A percentile compares a stretch with the other conserved stretches of the same genome.
These are phyloP conservation scores for Lethenteron camtschaticum DNA, from an alignment of 2,113 vertebrate species.

Conservation along the genomic window DNA sequence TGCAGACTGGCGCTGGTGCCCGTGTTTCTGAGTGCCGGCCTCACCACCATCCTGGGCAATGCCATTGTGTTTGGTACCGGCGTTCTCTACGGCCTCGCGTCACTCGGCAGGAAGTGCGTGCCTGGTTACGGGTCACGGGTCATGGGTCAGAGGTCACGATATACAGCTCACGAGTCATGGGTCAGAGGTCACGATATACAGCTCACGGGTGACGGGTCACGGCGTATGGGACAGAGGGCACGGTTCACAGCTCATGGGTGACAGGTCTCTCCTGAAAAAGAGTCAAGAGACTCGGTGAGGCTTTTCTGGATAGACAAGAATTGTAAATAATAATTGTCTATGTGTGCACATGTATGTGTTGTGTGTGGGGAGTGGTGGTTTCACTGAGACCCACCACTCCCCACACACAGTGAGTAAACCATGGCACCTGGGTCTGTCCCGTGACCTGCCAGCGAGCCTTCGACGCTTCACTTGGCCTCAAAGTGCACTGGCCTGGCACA, in stretches of 20 bases:
- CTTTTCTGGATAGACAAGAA: not conserved
- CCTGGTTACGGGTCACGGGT: not conserved
- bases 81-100: slow-evolving; percentile 65
- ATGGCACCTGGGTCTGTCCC: too few relatives aligned
- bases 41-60: slow-evolving; percentile 75
- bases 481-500: too few relatives aligned
- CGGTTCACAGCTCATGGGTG: not conserved
- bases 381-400: too few relatives aligned
- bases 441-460: too few relatives aligned
- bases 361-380: too few relatives aligned
- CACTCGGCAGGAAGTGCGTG: slow-evolving; percentile 71
- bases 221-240: not conserved
- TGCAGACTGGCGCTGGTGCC: slow-evolving; percentile 65
- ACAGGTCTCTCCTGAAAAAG: not conserved
- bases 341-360: too few relatives aligned
- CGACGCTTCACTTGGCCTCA: too few relatives aligned
- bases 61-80: slow-evolving; percentile 69
- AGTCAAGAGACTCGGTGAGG: not conserved
- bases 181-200: not conserved
- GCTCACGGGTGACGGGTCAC: not conserved
- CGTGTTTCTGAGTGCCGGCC: slow-evolving; percentile 41
- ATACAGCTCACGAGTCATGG: not conserved
- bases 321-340: too few relatives aligned
- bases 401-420: too few relatives aligned
- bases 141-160: not conserved